These are phyloP conservation scores for Lapara coniferarum DNA, from an alignment of 2,888 invertebrate genomes.

Conservation along the genomic window DNA sequence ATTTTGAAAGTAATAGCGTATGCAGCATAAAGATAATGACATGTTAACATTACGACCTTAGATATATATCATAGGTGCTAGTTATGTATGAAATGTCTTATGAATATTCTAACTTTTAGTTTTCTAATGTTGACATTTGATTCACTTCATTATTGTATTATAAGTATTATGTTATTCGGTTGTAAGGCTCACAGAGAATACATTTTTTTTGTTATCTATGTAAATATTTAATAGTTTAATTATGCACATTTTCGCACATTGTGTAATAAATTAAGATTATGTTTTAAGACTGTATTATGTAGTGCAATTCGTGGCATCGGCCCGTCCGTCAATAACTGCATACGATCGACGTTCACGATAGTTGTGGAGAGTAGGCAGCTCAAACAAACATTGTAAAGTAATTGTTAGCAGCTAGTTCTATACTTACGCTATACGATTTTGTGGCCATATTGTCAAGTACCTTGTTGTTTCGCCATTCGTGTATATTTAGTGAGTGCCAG, in stretches of 20 bases:
- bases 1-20: constrained; percentile 27
- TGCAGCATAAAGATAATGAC: constrained; percentile 44
- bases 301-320: constrained; percentile 56
- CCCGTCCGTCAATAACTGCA: background rate
- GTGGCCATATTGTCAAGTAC: constrained; percentile 51
- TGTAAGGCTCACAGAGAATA: constrained; percentile 43
- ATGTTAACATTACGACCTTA: constrained; percentile 37
- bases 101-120: constrained; percentile 40
- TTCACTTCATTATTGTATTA: constrained; percentile 29
- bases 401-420: constrained; percentile 29
- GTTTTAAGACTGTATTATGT: constrained; percentile 63
- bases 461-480: constrained; percentile 38
- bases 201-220: constrained; percentile 44
- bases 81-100: constrained; percentile 61
- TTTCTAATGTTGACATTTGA: constrained; percentile 32
- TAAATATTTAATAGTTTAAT: constrained; percentile 46
- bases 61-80: constrained; percentile 65
- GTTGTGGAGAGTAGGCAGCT: constrained; percentile 42
- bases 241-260: constrained; percentile 51
- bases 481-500: constrained; percentile 3
- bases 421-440: constrained; percentile 28
- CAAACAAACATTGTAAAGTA: constrained; percentile 42
- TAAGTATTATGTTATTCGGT: constrained; percentile 40
- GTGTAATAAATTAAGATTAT: constrained; percentile 52
- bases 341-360: constrained; percentile 8